Conservation (phyloP, 2,113 vertebrate species). For the Peromyscus maniculatus region DNA sequence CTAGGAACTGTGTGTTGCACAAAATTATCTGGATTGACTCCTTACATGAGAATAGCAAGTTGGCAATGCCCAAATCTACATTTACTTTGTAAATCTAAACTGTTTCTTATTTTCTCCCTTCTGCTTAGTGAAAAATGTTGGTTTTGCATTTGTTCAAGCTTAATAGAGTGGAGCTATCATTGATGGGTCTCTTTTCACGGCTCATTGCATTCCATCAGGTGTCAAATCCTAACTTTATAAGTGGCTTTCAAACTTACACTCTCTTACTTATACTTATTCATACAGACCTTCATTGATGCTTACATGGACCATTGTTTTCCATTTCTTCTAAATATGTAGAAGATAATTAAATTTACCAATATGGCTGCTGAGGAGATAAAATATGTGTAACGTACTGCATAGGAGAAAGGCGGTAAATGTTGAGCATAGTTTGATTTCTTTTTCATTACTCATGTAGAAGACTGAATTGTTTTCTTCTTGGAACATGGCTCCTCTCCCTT, state of each 20-base stretch:
- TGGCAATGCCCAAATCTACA: background rate
- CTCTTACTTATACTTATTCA: background rate
- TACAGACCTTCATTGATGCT: background rate
- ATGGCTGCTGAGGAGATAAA: background rate
- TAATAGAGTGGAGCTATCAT: background rate
- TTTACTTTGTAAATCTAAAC: constrained; percentile 31
- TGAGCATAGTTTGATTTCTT: background rate
- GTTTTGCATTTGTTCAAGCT: background rate
- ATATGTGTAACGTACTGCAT: background rate
- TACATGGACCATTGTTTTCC: background rate
- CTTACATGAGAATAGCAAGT: background rate
- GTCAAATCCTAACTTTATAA: background rate
- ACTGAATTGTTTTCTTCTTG: background rate
- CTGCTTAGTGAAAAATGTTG: background rate
- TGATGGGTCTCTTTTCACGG: background rate
- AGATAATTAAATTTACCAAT: background rate
- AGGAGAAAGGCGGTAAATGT: background rate
- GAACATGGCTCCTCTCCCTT: background rate
- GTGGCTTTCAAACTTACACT: background rate
- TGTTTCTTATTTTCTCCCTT: background rate
- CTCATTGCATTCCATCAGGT: background rate
- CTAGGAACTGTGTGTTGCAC: background rate
- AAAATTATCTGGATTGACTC: background rate
- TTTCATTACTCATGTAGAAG: background rate
- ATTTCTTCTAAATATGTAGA: background rate